Evolutionary conservation across 2,797 vertebrate species (phyloP).

Genomic region (Apodemus agrarius): DNA sequence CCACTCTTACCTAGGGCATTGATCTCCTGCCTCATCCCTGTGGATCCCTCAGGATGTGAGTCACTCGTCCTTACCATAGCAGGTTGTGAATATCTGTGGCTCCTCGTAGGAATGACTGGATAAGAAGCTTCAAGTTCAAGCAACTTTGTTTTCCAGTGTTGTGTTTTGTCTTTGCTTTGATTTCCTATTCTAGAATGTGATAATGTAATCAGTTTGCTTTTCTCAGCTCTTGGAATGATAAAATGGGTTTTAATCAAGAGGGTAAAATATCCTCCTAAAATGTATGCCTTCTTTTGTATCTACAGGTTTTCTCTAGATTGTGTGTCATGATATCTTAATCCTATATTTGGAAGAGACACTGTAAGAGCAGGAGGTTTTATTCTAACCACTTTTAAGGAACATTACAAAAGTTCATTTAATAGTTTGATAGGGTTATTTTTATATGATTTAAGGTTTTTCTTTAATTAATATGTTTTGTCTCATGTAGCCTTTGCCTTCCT

Average conservation of each 20-base stretch:
- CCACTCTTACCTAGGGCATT: fast-evolving
- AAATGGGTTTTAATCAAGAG: not conserved
- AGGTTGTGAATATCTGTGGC: not conserved
- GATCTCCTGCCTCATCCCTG: not conserved
- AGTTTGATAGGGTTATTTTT: not conserved
- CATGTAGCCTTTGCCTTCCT: conserved; percentile 1
- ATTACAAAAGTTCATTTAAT: not conserved
- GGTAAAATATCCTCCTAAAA: not conserved
- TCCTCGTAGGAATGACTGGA: not conserved
- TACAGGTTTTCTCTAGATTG: not conserved
- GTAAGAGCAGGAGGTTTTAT: not conserved
- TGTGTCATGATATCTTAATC: not conserved
- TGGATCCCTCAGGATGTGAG: not conserved
- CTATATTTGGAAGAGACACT: not conserved
- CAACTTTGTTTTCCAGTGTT: not conserved
- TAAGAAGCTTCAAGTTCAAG: not conserved
- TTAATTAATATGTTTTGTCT: conserved; percentile 38
- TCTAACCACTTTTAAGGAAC: conserved; percentile 36
- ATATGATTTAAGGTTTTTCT: not conserved
- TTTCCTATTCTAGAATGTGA: not conserved
- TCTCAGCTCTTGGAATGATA: not conserved
- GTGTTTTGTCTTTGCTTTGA: not conserved
- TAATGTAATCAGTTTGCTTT: not conserved
- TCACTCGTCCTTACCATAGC: not conserved
- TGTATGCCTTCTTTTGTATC: not conserved